Percentiles rank a stretch among this genome's conserved stretches.
These are phyloP conservation scores for Pachycephala philippinensis DNA, from an alignment of 2,113 vertebrate species.

Conservation along the genomic window DNA sequence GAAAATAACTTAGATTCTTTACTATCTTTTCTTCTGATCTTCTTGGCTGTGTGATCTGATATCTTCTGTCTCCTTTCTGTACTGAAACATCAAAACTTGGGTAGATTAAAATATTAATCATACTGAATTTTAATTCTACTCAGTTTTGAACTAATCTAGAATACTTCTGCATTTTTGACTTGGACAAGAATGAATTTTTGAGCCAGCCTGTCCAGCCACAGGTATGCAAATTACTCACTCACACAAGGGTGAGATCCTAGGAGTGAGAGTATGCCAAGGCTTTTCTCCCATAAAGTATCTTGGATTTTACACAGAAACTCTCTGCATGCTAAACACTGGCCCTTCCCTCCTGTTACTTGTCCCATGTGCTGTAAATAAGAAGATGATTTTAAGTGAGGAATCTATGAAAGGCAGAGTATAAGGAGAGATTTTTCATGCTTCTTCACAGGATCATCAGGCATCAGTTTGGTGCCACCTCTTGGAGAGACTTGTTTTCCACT, in stretches of 20 bases:
- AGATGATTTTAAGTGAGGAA: not conserved
- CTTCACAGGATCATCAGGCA: not conserved
- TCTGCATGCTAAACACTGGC: not conserved
- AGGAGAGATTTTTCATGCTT: not conserved
- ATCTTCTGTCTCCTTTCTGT: not conserved
- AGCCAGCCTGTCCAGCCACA: not conserved
- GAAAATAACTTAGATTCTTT: not conserved
- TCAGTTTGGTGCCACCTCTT: not conserved
- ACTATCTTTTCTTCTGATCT: not conserved
- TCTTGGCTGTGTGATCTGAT: not conserved
- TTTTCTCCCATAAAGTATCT: not conserved
- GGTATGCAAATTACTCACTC: not conserved
- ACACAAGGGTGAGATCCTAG: rapidly evolving
- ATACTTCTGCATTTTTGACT: not conserved
- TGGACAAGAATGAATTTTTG: not conserved
- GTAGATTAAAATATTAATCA: not conserved
- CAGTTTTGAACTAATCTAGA: not conserved
- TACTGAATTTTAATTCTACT: not conserved
- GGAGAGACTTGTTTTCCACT: not conserved
- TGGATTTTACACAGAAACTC: rapidly evolving
- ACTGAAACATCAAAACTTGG: not conserved
- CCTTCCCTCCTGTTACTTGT: not conserved
- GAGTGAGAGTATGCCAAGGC: not conserved
- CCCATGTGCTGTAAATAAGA: not conserved
- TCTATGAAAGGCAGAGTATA: not conserved